A percentile compares a stretch with the other conserved stretches of the same genome.
These are phyloP conservation scores for Mirza zaza DNA, from an alignment of 2,113 vertebrate genomes.

Conservation along the genomic window DNA sequence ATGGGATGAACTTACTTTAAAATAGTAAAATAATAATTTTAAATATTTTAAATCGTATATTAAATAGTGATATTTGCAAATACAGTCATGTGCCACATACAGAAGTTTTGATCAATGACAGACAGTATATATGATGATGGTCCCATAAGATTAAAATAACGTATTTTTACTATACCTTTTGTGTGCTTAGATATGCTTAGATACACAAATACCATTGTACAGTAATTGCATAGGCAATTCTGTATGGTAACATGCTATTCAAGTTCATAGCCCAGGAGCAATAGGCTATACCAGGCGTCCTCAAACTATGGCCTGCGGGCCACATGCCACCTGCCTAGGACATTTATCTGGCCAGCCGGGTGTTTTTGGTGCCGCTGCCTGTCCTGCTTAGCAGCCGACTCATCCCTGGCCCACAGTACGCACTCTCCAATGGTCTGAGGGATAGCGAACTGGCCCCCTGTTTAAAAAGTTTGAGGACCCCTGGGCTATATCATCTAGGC, in stretches of 20 bases:
- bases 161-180: neutral
- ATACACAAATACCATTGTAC: neutral
- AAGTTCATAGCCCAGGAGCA: neutral
- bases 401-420: no score
- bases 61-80: neutral
- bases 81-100: neutral
- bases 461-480: no score
- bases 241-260: neutral
- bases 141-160: neutral
- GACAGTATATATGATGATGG: neutral
- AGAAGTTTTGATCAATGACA: neutral
- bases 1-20: neutral
- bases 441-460: no score
- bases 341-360: no score
- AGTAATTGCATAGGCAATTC: neutral
- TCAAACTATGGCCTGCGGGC: no score
- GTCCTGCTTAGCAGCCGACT: no score
- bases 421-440: no score
- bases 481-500: neutral
- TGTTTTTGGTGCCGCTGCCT: no score
- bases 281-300: neutral
- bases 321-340: no score
- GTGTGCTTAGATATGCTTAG: neutral
- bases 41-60: neutral
- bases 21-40: neutral